Conservation (phyloP, 92 coral and sea anemone species). For the Meandrina meandrites region DNA sequence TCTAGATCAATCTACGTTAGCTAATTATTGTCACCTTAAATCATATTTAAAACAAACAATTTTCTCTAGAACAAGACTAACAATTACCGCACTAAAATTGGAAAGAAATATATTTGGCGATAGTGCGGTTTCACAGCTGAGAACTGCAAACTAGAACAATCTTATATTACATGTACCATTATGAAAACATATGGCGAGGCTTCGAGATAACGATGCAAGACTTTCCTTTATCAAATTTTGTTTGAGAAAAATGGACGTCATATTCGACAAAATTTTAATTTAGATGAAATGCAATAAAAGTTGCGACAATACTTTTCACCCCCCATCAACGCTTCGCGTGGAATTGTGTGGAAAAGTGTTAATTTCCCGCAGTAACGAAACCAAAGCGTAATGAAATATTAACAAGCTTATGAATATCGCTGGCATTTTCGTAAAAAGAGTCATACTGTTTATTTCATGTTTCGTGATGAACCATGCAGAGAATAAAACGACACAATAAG, state of each 20-base stretch:
- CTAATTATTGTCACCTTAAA: not conserved
- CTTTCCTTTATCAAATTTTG: not conserved
- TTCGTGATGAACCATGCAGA: not conserved
- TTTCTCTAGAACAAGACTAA: not conserved
- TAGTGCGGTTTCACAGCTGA: not conserved
- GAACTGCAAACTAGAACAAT: not conserved
- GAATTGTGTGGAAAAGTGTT: not conserved
- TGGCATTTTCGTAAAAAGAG: not conserved
- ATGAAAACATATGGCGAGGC: not conserved
- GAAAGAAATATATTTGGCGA: not conserved
- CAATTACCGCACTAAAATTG: not conserved
- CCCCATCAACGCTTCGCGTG: not conserved
- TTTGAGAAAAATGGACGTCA: not conserved
- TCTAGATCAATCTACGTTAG: not conserved
- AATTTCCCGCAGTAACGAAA: not conserved
- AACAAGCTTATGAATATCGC: not conserved
- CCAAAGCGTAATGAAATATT: constrained; percentile 17
- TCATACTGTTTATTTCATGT: not conserved
- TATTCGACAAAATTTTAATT: not conserved
- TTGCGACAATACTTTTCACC: not conserved
- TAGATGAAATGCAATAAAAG: not conserved
- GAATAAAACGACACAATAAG: not conserved
- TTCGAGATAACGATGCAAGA: not conserved
- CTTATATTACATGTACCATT: not conserved
- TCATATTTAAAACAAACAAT: not conserved